A percentile compares a stretch with the other conserved stretches of the same genome.
Conservation (phyloP, 1,140 invertebrate species). For the Armadillidium nasatum region DNA sequence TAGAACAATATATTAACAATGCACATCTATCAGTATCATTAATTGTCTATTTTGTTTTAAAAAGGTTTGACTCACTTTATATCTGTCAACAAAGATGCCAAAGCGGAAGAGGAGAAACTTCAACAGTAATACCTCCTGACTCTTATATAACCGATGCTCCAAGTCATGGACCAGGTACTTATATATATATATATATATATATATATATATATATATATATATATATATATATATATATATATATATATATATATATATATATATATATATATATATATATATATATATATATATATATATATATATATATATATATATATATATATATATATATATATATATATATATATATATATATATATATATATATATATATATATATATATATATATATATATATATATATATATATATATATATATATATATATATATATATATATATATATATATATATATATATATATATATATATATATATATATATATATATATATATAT, state of each 20-base stretch:
- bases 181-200: background rate
- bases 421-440: conserved; percentile 2
- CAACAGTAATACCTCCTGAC: background rate
- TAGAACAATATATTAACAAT: too few relatives aligned
- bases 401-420: conserved; percentile 14
- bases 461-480: conserved; percentile 1
- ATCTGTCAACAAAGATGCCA: conserved; percentile 39
- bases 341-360: background rate
- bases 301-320: conserved; percentile 4
- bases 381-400: background rate
- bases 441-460: conserved; percentile 8
- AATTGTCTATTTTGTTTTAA: too few relatives aligned
- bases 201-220: conserved; percentile 4
- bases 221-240: conserved; percentile 1
- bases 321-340: conserved; percentile 10
- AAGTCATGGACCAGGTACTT: conserved; percentile 14
- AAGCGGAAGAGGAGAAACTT: background rate
- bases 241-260: conserved; percentile 8
- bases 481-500: background rate
- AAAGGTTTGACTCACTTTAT: conserved; percentile 39
- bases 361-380: background rate
- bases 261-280: background rate
- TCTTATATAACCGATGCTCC: conserved; percentile 7
- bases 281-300: conserved; percentile 15
- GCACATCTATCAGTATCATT: too few relatives aligned